A percentile compares a stretch with the other conserved stretches of the same genome.
phyloP scores from a whole-genome alignment of 2,113 vertebrate species.

The Rhodinocichla rosea region DNA sequence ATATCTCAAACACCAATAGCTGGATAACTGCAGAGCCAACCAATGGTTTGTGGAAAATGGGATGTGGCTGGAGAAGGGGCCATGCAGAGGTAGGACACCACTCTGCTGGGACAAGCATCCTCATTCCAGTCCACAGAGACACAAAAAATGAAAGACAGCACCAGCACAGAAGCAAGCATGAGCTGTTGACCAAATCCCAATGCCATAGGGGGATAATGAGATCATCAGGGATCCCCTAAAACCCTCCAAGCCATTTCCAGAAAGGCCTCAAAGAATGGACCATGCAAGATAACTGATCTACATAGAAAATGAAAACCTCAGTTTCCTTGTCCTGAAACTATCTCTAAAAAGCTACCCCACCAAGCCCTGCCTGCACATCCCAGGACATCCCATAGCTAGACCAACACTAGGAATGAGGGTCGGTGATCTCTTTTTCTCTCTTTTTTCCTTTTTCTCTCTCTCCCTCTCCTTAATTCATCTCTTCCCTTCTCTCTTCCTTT shows the following conservation, averaged over 20 bases:
- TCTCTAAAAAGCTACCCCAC: background rate
- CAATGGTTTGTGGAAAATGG: accelerated
- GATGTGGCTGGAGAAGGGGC: background rate
- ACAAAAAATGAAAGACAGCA: background rate
- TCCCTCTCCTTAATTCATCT: background rate
- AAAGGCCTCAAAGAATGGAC: background rate
- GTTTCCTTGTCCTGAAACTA: background rate
- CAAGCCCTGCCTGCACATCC: background rate
- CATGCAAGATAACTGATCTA: background rate
- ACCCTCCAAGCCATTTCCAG: background rate
- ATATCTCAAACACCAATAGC: background rate
- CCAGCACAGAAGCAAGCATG: background rate
- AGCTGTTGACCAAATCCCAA: background rate
- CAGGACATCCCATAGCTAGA: background rate
- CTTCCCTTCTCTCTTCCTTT: background rate
- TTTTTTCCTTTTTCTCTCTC: background rate
- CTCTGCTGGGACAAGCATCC: no score
- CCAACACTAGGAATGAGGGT: background rate
- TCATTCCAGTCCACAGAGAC: background rate
- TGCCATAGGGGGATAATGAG: background rate
- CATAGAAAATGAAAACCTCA: background rate
- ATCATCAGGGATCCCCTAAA: background rate
- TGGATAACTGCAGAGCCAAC: background rate
- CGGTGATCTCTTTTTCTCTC: background rate
- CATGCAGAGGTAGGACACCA: background rate